Conservation (phyloP, 1,140 invertebrate species). For the Gonatopus flavifemur region DNA sequence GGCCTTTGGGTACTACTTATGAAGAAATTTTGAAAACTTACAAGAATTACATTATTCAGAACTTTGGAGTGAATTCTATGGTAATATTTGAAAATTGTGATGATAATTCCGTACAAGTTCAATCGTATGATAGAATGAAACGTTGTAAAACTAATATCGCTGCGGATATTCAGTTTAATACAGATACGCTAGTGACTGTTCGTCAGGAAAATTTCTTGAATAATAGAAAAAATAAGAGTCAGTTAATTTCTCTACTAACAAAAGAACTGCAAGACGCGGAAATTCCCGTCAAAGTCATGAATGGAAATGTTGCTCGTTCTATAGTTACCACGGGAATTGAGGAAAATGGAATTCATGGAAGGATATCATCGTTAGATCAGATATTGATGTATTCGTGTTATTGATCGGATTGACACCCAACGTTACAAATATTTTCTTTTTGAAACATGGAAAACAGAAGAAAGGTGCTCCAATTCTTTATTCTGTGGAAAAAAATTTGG, state of each 20-base stretch:
- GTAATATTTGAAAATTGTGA: neutral
- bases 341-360: neutral
- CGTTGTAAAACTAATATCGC: neutral
- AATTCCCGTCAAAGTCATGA: neutral
- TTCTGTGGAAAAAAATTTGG: neutral
- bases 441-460: neutral
- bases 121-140: neutral
- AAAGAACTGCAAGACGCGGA: neutral
- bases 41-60: neutral
- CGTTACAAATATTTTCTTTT: slow-evolving; percentile 7
- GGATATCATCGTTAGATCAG: slow-evolving; percentile 9
- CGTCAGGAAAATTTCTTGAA: slow-evolving; percentile 9
- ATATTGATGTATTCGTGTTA: slow-evolving; percentile 11
- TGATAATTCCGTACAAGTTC: neutral
- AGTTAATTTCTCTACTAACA: slow-evolving; percentile 8
- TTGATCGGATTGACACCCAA: slow-evolving; percentile 1
- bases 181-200: slow-evolving; percentile 2
- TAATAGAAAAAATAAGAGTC: slow-evolving; percentile 12
- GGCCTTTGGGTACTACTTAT: neutral
- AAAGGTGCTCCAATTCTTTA: neutral
- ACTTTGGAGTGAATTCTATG: neutral
- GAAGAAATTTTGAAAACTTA: neutral
- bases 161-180: slow-evolving; percentile 8
- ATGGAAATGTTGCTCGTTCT: slow-evolving; percentile 1
- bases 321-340: slow-evolving; percentile 12